Evolutionary conservation across 1,140 invertebrate genomes (phyloP).

Genomic region (Dendrolimus kikuchii): DNA sequence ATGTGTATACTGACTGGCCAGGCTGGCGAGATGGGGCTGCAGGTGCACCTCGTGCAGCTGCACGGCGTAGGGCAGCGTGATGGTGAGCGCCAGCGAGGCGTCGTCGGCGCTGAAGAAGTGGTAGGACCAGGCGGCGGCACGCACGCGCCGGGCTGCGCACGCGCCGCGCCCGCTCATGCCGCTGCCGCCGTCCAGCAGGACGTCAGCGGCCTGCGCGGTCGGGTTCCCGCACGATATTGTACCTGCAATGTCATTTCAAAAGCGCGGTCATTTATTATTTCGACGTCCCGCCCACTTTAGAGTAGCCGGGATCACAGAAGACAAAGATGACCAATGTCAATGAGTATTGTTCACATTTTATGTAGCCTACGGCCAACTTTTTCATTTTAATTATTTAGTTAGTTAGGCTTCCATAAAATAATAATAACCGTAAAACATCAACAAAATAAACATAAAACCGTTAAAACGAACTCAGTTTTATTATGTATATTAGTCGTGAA

Average conservation of each 20-base stretch:
- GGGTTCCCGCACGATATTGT: constrained; percentile 87
- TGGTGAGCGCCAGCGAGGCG: constrained; percentile 87
- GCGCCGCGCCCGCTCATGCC: constrained; percentile 68
- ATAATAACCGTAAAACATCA: no score
- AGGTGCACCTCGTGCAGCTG: constrained; percentile 91
- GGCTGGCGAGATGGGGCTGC: constrained; percentile 87
- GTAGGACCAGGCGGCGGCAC: constrained; percentile 90
- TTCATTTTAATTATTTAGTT: no score
- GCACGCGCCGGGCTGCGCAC: constrained; percentile 83
- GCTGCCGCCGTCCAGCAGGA: constrained; percentile 79
- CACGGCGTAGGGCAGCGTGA: constrained; percentile 92
- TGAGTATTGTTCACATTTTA: no score
- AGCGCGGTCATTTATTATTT: neutral
- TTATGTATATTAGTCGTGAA: no score
- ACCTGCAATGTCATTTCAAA: constrained; percentile 57
- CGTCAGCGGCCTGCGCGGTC: constrained; percentile 89
- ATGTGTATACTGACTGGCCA: constrained; percentile 76
- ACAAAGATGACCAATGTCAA: no score
- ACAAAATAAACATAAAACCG: no score
- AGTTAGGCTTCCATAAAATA: no score
- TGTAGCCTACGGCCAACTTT: no score
- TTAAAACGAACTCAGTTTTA: no score
- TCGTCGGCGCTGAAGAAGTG: constrained; percentile 96
- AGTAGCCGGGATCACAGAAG: no score
- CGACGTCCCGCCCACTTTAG: neutral